Evolutionary conservation across 2,113 vertebrate genomes (phyloP).

Genomic region (Phodopus roborovskii): DNA sequence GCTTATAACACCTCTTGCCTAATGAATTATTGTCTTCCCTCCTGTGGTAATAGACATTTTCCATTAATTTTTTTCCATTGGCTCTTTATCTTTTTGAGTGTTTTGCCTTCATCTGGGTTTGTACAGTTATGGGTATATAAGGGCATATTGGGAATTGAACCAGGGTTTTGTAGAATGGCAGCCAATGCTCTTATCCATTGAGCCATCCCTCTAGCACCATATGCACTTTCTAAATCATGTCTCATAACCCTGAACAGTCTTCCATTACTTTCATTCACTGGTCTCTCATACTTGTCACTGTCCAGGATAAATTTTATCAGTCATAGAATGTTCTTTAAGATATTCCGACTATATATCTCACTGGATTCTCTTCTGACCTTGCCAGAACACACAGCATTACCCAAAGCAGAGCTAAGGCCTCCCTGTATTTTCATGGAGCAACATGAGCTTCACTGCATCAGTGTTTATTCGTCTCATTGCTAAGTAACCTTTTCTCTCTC

Average conservation of each 20-base stretch:
- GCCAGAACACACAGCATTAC: background rate
- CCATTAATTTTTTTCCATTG: background rate
- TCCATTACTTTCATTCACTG: background rate
- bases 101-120: background rate
- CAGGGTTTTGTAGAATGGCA: background rate
- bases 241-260: background rate
- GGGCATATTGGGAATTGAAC: background rate
- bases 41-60: background rate
- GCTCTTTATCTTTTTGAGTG: background rate
- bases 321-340: background rate
- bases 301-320: background rate
- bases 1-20: background rate
- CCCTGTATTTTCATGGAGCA: fast-evolving
- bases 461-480: background rate
- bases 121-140: background rate
- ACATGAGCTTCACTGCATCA: background rate
- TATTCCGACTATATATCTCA: background rate
- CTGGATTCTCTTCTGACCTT: background rate
- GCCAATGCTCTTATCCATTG: background rate
- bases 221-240: background rate
- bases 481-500: background rate
- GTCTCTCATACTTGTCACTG: background rate
- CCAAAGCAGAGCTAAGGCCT: background rate
- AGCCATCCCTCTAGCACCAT: background rate
- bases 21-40: background rate